Conservation (phyloP, 2,113 vertebrate species). For the Lycaon pictus region DNA sequence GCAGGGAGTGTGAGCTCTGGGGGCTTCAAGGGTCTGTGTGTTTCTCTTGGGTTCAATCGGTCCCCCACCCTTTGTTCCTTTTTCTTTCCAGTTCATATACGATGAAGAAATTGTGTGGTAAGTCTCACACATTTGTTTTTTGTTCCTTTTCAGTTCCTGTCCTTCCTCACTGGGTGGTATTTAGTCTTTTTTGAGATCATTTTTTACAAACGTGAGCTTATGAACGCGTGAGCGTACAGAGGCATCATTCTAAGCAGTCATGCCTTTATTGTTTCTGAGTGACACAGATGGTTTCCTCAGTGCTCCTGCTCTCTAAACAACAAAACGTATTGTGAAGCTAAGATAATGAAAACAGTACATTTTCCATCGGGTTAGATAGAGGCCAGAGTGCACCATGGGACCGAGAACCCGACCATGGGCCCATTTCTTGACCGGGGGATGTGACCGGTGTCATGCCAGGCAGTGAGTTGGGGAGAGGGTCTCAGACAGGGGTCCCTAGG, state of each 20-base stretch:
- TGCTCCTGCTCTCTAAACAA: background rate
- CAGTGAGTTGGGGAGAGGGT: background rate
- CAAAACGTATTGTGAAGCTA: background rate
- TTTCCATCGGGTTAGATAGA: background rate
- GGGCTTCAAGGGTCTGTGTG: background rate
- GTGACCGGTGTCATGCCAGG: background rate
- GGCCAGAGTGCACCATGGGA: background rate
- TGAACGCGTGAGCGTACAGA: background rate
- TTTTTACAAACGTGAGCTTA: background rate
- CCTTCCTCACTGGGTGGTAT: background rate
- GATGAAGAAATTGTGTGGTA: conserved; percentile 98
- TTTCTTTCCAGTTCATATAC: conserved; percentile 95
- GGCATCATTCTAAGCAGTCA: background rate
- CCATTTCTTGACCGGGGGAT: background rate
- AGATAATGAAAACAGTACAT: background rate
- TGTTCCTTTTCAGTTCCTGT: background rate
- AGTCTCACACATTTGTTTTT: conserved; percentile 82
- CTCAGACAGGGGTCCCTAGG: background rate
- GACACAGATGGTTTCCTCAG: background rate
- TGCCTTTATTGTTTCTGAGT: conserved; percentile 13
- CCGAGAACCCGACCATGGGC: background rate
- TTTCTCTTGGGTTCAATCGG: conserved; percentile 8
- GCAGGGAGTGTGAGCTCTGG: accelerated
- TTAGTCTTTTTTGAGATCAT: background rate
- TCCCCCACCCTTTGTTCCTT: conserved; percentile 65